Evolutionary conservation across 2,113 vertebrate species (phyloP).

Genomic region (Catharus bicknelli): DNA sequence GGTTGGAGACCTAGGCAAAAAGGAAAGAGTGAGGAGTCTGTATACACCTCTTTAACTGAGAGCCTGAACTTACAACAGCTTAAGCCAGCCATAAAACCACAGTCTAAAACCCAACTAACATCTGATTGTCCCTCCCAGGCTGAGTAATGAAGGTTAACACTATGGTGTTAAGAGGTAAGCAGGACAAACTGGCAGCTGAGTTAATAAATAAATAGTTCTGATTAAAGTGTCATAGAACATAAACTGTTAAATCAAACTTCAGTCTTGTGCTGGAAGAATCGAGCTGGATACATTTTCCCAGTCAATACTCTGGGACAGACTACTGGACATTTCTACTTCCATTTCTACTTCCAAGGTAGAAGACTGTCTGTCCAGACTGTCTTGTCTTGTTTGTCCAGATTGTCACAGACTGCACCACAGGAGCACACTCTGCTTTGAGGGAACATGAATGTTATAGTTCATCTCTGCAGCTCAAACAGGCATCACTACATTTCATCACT

Average conservation of each 20-base stretch:
- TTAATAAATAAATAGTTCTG: conserved; percentile 36
- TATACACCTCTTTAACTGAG: neutral
- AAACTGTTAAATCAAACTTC: neutral
- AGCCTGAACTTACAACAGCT: neutral
- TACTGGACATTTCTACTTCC: neutral
- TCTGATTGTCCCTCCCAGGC: neutral
- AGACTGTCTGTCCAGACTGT: neutral
- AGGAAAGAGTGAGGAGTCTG: neutral
- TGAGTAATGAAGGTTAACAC: neutral
- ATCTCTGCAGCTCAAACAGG: neutral
- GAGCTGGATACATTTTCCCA: neutral
- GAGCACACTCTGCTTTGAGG: neutral
- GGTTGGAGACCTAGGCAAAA: neutral
- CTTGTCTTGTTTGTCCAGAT: neutral
- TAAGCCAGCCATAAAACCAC: conserved; percentile 19
- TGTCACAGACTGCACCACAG: neutral
- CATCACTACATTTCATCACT: neutral
- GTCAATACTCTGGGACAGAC: neutral
- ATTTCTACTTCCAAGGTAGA: neutral
- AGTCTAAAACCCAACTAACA: neutral
- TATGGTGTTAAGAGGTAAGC: neutral
- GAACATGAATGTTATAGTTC: rapidly evolving
- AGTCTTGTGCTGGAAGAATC: neutral
- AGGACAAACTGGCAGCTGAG: neutral
- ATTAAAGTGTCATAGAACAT: neutral